Conservation (phyloP, 2,113 vertebrate species). For the Rallus limicola region DNA sequence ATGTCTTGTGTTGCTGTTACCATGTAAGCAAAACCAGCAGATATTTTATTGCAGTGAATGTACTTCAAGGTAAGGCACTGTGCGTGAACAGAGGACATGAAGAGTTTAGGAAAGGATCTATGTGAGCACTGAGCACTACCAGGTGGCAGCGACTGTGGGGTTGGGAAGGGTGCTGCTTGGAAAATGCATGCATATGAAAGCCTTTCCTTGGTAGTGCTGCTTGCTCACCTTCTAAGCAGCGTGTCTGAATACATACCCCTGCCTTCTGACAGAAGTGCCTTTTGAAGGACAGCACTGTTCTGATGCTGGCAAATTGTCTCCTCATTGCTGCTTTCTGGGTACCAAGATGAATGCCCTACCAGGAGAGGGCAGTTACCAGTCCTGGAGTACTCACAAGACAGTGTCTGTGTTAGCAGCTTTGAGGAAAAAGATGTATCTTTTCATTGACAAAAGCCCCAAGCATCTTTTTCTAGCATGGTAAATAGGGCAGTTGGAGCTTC, state of each 20-base stretch:
- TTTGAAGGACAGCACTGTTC: background rate
- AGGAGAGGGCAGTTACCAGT: background rate
- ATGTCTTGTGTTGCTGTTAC: background rate
- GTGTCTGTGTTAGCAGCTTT: background rate
- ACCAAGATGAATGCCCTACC: background rate
- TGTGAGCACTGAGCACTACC: rapidly evolving
- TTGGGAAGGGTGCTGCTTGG: background rate
- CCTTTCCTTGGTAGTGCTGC: background rate
- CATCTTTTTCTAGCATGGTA: background rate
- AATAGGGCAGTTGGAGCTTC: background rate
- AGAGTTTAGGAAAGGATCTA: background rate
- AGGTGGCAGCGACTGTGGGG: background rate
- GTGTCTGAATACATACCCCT: rapidly evolving
- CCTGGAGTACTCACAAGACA: background rate
- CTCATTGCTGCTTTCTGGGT: background rate
- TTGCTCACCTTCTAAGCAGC: background rate
- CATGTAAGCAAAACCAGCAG: background rate
- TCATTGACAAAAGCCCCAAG: background rate
- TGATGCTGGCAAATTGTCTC: background rate
- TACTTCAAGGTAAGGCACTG: background rate
- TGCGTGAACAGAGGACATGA: background rate
- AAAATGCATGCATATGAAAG: background rate
- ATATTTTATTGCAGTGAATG: background rate
- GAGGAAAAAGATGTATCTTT: background rate
- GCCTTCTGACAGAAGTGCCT: background rate